Base-by-base conservation (phyloP, 2,888 invertebrate species). In the Drosophila mulleri region DNA sequence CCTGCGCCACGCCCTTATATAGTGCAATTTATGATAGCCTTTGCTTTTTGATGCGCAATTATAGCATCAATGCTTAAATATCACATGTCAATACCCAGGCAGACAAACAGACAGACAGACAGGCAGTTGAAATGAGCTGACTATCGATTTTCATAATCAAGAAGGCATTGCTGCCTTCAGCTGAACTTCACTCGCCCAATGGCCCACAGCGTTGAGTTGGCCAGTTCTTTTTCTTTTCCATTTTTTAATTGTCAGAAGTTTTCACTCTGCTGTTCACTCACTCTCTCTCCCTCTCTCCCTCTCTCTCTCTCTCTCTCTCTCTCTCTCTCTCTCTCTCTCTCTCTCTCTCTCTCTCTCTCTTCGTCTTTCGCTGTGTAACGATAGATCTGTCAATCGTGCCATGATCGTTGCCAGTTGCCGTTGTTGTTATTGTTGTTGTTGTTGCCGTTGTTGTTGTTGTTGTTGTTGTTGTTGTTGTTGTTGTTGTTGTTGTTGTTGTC, bases 11-110 rank as follows among this genome's bases (percentile, higher is more conserved):
- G 45, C 50, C 72, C 64, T 72, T 85, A 60, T 82, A 82, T 85
- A 85, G 59, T 47, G 42, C 44, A 14, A 29, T 35, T 66, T 74
- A 74, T 82, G 72, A 82, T 75, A 61, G 75, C 65, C 65, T 65
- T 20, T 41, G 5, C 2, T 41, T 41, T 68, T 71, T 87, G 82
- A 84, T 83, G 67, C 52, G 65, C 91, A 89, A 91, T 91, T 91
- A 91, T 82, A 59, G 68, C 80, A 81, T 89, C 91, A 90, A 63
- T 8, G 54, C 68, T 72, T 75, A 87, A 88, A 91, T 89, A 90
- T 80, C 87, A 91, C 74, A 69, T 88, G 91, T 81, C 91, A 84
- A 58, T 66, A 8, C 11, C 8, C 52, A 14, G 71, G 67, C 45
- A 64, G 20, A 23, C 14, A 16, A 50, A 42, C 52, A 61, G 54